phyloP scores from a whole-genome alignment of 30 jellyfish, hydroid and myxozoan genomes.

The Catostylus mosaicus region DNA sequence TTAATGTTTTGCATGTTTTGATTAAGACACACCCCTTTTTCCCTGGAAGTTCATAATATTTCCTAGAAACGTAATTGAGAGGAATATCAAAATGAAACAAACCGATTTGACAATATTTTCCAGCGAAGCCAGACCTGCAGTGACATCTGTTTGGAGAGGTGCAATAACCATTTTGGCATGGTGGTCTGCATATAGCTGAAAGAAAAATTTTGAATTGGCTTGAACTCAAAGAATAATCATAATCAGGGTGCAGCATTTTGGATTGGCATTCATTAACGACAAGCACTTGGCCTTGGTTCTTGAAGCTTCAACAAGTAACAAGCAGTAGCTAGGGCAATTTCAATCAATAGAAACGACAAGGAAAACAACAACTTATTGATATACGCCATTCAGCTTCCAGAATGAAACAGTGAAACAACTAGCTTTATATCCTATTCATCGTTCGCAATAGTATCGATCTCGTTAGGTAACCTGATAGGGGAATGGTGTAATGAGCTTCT shows the following conservation, averaged over 20 bases:
- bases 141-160: slow-evolving; percentile 72
- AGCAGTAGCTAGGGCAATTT: background rate
- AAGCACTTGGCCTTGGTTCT: background rate
- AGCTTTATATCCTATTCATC: too few species aligned
- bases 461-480: too few species aligned
- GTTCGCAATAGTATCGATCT: too few species aligned
- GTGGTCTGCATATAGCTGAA: slow-evolving; percentile 84
- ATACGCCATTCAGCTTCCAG: background rate
- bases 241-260: background rate
- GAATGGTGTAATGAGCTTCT: too few species aligned
- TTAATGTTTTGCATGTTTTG: too few species aligned
- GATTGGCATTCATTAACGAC: background rate
- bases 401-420: too few species aligned
- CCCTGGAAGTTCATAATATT: too few species aligned
- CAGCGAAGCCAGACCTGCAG: slow-evolving; percentile 85
- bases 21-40: too few species aligned
- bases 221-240: background rate
- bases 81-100: background rate
- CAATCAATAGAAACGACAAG: background rate
- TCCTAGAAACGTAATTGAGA: too few species aligned
- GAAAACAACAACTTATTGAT: background rate
- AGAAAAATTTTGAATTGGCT: too few species aligned
- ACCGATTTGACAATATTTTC: slow-evolving; percentile 82
- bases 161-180: slow-evolving; percentile 85
- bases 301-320: background rate